Percentiles rank a stretch among this genome's conserved stretches.
These are phyloP conservation scores for Philaethria dido DNA, from an alignment of 2,888 invertebrate species.

Conservation along the genomic window DNA sequence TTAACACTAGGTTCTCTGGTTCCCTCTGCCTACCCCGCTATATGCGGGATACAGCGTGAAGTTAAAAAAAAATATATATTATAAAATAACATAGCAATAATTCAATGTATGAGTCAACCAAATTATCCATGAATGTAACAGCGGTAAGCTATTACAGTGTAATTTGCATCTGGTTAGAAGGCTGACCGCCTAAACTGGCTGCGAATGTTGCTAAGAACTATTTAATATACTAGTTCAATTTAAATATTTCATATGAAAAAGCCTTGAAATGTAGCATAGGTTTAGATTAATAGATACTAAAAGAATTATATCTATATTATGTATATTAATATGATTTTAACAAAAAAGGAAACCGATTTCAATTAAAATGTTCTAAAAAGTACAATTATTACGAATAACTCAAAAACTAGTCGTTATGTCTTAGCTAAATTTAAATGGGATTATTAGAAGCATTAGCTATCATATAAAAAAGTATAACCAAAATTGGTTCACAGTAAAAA, in stretches of 20 bases:
- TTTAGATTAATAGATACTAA: not conserved
- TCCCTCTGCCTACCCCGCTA: too few species aligned
- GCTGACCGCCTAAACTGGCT: slow-evolving; percentile 8
- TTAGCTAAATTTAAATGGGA: too few species aligned
- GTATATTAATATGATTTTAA: not conserved
- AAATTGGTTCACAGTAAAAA: too few species aligned
- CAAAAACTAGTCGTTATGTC: too few species aligned
- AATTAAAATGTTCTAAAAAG: too few species aligned
- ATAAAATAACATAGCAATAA: not conserved
- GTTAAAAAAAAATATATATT: not conserved
- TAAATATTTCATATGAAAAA: not conserved
- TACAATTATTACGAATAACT: too few species aligned
- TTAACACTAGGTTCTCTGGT: too few species aligned
- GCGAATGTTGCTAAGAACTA: not conserved
- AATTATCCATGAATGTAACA: slow-evolving; percentile 1
- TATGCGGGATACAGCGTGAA: too few species aligned
- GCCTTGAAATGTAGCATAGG: not conserved
- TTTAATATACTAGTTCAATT: not conserved
- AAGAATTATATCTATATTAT: not conserved
- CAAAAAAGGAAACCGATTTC: too few species aligned
- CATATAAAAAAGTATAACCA: too few species aligned
- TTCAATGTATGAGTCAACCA: not conserved
- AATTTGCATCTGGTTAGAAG: slow-evolving; percentile 17
- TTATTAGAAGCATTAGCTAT: too few species aligned
- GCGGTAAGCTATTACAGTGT: not conserved